Percentiles rank a stretch among this genome's conserved stretches.
phyloP scores from a whole-genome alignment of 2,888 invertebrate genomes.

The Drosophila recens region DNA sequence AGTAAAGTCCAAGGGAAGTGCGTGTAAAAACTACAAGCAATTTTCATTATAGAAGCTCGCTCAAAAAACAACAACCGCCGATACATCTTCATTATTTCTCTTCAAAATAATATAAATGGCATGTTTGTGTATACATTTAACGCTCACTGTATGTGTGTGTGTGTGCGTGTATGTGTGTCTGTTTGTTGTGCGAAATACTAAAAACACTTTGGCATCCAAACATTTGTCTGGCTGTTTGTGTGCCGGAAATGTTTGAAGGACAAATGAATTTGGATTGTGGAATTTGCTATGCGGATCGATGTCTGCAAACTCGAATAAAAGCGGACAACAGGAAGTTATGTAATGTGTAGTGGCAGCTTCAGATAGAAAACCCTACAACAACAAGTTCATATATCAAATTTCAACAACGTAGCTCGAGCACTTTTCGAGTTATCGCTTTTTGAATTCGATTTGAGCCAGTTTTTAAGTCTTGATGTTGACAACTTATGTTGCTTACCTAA shows the following conservation, averaged over 20 bases:
- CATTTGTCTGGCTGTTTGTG: constrained; percentile 56
- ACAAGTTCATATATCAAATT: neutral
- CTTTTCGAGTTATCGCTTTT: neutral
- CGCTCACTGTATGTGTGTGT: constrained; percentile 22
- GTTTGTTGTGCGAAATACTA: constrained; percentile 19
- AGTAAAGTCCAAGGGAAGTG: constrained; percentile 7
- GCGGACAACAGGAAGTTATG: constrained; percentile 34
- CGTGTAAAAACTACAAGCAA: constrained; percentile 70
- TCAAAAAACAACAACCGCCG: constrained; percentile 41
- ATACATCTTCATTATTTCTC: constrained; percentile 77
- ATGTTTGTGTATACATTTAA: constrained; percentile 70
- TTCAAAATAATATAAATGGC: constrained; percentile 62
- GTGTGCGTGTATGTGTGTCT: constrained; percentile 9
- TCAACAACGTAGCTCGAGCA: neutral
- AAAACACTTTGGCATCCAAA: constrained; percentile 57
- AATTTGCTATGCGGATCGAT: constrained; percentile 25
- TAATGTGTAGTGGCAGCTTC: neutral
- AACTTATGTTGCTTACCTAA: too few species aligned
- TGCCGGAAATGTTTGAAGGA: constrained; percentile 53
- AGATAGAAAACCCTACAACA: constrained; percentile 5
- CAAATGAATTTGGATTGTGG: constrained; percentile 48
- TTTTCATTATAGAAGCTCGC: constrained; percentile 71
- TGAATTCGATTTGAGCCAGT: neutral
- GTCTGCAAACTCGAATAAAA: constrained; percentile 17
- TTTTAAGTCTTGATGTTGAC: too few species aligned